Percentiles rank a stretch among this genome's conserved stretches.
phyloP scores from a whole-genome alignment of 2,888 invertebrate species.

The Mythimna pallens region DNA sequence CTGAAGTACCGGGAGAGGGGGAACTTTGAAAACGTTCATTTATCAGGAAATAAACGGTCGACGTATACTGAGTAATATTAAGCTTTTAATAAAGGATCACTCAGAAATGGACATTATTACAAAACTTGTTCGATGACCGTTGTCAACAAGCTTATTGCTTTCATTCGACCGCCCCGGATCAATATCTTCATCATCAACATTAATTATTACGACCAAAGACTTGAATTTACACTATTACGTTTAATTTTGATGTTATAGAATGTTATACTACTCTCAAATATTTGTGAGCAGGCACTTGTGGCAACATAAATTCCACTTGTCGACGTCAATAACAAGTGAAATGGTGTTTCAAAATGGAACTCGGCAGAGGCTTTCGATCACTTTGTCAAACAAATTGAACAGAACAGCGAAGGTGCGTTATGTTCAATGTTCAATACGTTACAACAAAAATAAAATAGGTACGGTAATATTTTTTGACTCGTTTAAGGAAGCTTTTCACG shows the following conservation, averaged over 20 bases:
- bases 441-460: constrained; percentile 46
- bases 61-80: not conserved
- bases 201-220: constrained; percentile 20
- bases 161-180: constrained; percentile 22
- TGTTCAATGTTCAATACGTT: constrained; percentile 41
- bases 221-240: constrained; percentile 34
- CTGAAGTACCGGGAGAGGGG: constrained; percentile 3
- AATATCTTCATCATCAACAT: constrained; percentile 33
- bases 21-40: constrained; percentile 12
- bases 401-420: constrained; percentile 45
- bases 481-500: constrained; percentile 31
- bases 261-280: constrained; percentile 27
- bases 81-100: constrained; percentile 23
- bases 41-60: constrained; percentile 2
- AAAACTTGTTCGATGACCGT: constrained; percentile 41
- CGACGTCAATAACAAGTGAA: constrained; percentile 51
- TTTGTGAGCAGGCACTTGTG: constrained; percentile 30
- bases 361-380: constrained; percentile 46
- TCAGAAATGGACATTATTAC: constrained; percentile 36
- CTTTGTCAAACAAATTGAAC: constrained; percentile 60
- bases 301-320: constrained; percentile 50
- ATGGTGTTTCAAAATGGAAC: constrained; percentile 47
- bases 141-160: constrained; percentile 51
- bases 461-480: constrained; percentile 31
- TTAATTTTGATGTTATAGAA: constrained; percentile 23